Base-by-base conservation (phyloP, 2,113 vertebrate species). In the Cromileptes altivelis region DNA sequence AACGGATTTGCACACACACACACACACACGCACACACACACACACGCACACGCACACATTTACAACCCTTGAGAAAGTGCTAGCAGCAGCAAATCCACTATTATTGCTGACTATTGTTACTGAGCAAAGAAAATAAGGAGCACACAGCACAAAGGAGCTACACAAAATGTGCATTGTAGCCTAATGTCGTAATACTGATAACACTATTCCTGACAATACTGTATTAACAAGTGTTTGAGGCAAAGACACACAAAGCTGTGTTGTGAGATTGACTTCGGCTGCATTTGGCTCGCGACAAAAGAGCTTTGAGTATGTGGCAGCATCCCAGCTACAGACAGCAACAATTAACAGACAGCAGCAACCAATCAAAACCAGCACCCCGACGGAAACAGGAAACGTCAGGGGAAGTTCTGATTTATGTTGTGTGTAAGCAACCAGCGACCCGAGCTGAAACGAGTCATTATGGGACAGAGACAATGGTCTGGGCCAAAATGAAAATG, bases 351-450 rank as follows among this genome's bases (percentile, higher is more conserved):
- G 17, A 76, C 75, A 8, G 56, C 61, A 42, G 63, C 65, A 4
- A 37, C 80, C 80, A 88, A 89, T 84, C 75, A 65, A 21, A 76
- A 61, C 2, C 33, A 19, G 77, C 42, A 6, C 15, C 42, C 5
- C 0, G 12, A 17, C 12, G 0, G 65, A 73, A 87, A 81, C 74
- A 75, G 83, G 85, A 89, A 85, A 42, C 2, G 6, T 55, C 12
- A 19, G 15, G 47, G 70, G 61, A 72, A 70, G 37, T 13, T 62
- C 47, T 53, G 60, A 68, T 75, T 86, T 18, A 19, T 2, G 56
- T 12, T 21, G 4, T 7, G 7, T 40, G 25, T 13, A 14, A 12
- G n/a, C 7, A n/a, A 13, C 19, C 6, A 1, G 57, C 10, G 18
- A 21, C 70, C 70, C 30, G 55, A 47, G 2, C 5, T 13, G 25